Evolutionary conservation across 2,113 vertebrate genomes (phyloP).

Genomic region (Percina caprodes): DNA sequence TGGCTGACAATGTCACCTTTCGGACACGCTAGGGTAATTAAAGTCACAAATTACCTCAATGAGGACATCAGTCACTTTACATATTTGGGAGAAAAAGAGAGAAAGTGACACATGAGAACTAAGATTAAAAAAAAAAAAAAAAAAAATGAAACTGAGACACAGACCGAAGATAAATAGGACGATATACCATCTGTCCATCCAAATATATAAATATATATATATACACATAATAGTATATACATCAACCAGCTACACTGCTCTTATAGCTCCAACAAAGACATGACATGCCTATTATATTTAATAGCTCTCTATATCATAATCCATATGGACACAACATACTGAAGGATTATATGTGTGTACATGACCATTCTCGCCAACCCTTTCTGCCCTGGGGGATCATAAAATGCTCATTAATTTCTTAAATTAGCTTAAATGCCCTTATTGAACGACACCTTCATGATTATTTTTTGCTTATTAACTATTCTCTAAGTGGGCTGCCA

Average conservation of each 20-base stretch:
- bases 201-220: too few relatives aligned
- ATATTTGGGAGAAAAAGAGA: constrained; percentile 9
- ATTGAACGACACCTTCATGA: constrained; percentile 77
- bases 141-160: background rate
- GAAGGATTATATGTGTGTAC: constrained; percentile 70
- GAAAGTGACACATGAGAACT: background rate
- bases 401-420: constrained; percentile 81
- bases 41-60: constrained; percentile 45
- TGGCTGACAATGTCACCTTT: constrained; percentile 49
- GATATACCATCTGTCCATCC: constrained; percentile 5
- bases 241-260: constrained; percentile 34
- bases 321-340: constrained; percentile 74
- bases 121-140: background rate
- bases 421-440: constrained; percentile 80
- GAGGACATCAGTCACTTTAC: constrained; percentile 24
- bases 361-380: constrained; percentile 46
- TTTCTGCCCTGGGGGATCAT: constrained; percentile 70
- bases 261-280: constrained; percentile 49
- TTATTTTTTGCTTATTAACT: constrained; percentile 82
- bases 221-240: too few relatives aligned
- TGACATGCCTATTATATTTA: constrained; percentile 53
- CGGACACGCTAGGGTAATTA: constrained; percentile 47
- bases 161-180: constrained; percentile 26
- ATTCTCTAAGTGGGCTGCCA: constrained; percentile 71
- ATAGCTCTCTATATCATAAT: constrained; percentile 62